phyloP scores from a whole-genome alignment of 1,140 invertebrate species.

The Apis mellifera region Amel_HAv3.1 CM009938.2:9002501-9003000 shows the following conservation, averaged over 20 bases:
- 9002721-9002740: no score
- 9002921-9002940: not conserved
- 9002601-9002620: no score
- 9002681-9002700: not conserved
- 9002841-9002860: not conserved
- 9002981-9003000: not conserved
- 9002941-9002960: no score
- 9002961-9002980: not conserved
- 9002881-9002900: not conserved
- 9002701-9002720: not conserved
- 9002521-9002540: slow-evolving; percentile 31
- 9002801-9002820: not conserved
- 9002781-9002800: not conserved
- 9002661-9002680: not conserved
- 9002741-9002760: no score
- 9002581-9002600: not conserved
- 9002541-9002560: slow-evolving; percentile 17
- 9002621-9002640: no score
- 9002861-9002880: not conserved
- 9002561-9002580: slow-evolving; percentile 11
- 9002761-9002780: not conserved
- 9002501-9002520: slow-evolving; percentile 19
- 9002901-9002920: not conserved
- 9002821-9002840: not conserved
- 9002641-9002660: no score